Evolutionary conservation across 2,888 invertebrate genomes (phyloP).

Genomic region (Aspidapion aeneum): DNA sequence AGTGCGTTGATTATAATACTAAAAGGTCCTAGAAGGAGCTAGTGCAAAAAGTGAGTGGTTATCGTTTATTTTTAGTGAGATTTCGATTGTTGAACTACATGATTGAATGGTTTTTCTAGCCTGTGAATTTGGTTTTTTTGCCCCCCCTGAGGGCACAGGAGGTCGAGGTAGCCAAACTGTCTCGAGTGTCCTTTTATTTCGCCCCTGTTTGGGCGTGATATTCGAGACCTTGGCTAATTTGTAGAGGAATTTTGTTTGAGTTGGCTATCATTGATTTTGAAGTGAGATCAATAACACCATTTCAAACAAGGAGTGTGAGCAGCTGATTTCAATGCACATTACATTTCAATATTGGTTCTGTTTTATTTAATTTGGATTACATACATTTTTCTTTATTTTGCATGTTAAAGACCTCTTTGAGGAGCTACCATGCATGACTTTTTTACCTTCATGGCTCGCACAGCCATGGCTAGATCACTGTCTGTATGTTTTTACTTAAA

Average conservation of each 20-base stretch:
- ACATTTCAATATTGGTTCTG: background rate
- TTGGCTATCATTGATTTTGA: constrained; percentile 37
- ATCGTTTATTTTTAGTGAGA: background rate
- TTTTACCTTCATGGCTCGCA: too few relatives aligned
- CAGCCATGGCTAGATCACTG: too few relatives aligned
- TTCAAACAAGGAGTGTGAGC: constrained; percentile 28
- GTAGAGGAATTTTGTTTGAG: background rate
- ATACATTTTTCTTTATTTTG: too few relatives aligned
- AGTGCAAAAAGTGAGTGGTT: background rate
- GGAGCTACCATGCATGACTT: too few relatives aligned
- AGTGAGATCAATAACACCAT: constrained; percentile 39
- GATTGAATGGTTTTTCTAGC: background rate
- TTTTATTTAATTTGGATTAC: too few relatives aligned
- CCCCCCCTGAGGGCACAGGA: background rate
- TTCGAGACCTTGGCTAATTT: background rate
- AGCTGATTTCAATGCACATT: background rate
- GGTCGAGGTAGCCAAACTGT: background rate
- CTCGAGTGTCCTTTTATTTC: too few relatives aligned
- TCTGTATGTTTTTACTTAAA: too few relatives aligned
- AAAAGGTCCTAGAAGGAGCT: background rate
- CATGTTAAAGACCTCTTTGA: too few relatives aligned
- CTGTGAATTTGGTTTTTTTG: background rate
- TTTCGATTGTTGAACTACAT: too few relatives aligned
- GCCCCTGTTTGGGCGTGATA: background rate
- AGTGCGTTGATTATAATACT: background rate